These are phyloP conservation scores for Isichthys henryi DNA, from an alignment of 2,113 vertebrate genomes.

Conservation along the genomic window DNA sequence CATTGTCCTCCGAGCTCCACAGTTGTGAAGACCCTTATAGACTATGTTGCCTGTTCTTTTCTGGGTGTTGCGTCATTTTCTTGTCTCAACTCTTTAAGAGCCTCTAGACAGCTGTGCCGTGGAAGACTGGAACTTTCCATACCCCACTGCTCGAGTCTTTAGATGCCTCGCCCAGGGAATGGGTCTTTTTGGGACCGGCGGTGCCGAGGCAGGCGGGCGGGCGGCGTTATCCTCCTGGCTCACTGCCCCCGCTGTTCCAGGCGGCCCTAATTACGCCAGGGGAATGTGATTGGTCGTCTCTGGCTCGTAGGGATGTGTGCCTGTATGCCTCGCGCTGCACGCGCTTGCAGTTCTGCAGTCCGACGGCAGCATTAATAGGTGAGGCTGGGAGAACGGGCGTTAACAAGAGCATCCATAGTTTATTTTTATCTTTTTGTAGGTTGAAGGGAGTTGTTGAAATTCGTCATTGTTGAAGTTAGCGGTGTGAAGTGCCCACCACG, in stretches of 20 bases:
- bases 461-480: too few relatives aligned
- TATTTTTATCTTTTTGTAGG: not conserved
- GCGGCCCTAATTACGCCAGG: not conserved
- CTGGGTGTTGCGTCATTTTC: slow-evolving; percentile 12
- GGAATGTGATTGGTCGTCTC: slow-evolving; percentile 2
- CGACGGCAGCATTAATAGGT: not conserved
- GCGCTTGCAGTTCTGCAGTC: not conserved
- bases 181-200: not conserved
- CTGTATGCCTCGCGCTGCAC: not conserved
- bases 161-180: slow-evolving; percentile 1
- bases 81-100: slow-evolving; percentile 10
- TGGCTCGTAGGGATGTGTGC: not conserved
- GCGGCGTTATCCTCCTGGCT: not conserved
- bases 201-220: not conserved
- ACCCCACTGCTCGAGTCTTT: not conserved
- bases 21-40: not conserved
- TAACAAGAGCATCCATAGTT: not conserved
- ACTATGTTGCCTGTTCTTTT: slow-evolving; percentile 9
- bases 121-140: slow-evolving; percentile 7
- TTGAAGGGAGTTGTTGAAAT: not conserved
- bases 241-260: not conserved
- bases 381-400: not conserved
- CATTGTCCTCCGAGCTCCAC: not conserved
- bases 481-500: not conserved
- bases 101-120: not conserved